These are phyloP conservation scores for Daubentonia madagascariensis DNA, from an alignment of 2,113 vertebrate genomes.

Conservation along the genomic window DNA sequence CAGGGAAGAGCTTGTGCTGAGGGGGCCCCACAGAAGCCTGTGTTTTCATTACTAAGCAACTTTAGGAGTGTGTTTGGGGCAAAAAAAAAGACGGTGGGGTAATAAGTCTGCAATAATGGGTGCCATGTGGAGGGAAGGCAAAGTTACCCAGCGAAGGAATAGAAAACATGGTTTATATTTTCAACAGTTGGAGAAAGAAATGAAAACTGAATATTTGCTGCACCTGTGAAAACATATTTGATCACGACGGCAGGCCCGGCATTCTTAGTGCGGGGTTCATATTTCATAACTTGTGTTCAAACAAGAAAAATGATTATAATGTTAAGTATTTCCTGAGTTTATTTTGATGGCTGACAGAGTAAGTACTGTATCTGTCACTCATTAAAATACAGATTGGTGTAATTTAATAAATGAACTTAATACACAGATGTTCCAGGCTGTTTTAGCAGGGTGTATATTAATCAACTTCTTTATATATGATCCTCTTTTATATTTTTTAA, in stretches of 20 bases:
- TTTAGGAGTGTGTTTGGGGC: conserved; percentile 75
- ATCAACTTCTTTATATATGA: conserved; percentile 89
- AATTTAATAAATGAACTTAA: conserved; percentile 93
- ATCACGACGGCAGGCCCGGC: conserved; percentile 89
- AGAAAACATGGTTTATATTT: conserved; percentile 89
- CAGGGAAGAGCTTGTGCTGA: not conserved
- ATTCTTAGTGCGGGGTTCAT: conserved; percentile 88
- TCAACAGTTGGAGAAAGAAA: conserved; percentile 88
- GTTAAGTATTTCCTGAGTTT: conserved; percentile 94
- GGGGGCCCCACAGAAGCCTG: conserved; percentile 73
- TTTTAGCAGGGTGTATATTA: conserved; percentile 88
- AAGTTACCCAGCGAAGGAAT: conserved; percentile 82
- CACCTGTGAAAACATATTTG: conserved; percentile 95
- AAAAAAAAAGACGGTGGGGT: conserved; percentile 73
- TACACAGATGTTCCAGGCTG: conserved; percentile 90
- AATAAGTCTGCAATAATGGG: conserved; percentile 87
- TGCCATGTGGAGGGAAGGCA: conserved; percentile 86
- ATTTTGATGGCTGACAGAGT: conserved; percentile 92
- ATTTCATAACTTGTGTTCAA: conserved; percentile 89
- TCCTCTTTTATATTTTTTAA: conserved; percentile 87
- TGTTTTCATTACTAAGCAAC: conserved; percentile 87
- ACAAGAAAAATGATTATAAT: conserved; percentile 92
- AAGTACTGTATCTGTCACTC: conserved; percentile 90
- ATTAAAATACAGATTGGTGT: conserved; percentile 93
- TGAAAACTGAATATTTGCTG: conserved; percentile 89